Evolutionary conservation across 2,113 vertebrate species (phyloP), one percentile per base, ranked within the genome.

Genomic region (Heterotis niloticus): DNA sequence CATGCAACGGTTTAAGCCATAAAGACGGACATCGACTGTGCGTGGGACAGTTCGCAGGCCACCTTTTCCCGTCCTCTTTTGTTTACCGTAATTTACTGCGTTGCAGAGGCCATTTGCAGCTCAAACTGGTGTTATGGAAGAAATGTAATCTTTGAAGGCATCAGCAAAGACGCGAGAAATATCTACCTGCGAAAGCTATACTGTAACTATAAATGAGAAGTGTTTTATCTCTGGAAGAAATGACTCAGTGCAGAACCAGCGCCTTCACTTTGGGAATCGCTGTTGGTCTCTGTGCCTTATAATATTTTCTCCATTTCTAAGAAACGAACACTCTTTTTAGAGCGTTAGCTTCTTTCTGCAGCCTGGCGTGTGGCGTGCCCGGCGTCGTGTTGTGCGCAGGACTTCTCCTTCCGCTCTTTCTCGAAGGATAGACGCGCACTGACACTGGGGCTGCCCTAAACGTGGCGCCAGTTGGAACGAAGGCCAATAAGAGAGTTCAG

Each of bases 161-260:
- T 75, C 12, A 78, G 84, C 80, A 80, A 85, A 91, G 89, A 87
- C 85, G 85, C 88, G 91, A 92, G 87, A 94, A 92, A 92, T 90
- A 93, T 90, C 90, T 88, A 80, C 77, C 83, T 88, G 91, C 85
- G 90, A 88, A 86, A 85, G 89, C 89, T 85, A 89, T 95, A 92
- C 89, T 85, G 89, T 95, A 92, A 93, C 93, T 94, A 93, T 90
- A 84, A 92, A 88, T 91, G 81, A 86, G 90, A 93, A 90, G 91
- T 70, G 81, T 88, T 87, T 44, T 44, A 44, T 90, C 80, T 88
- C 89, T 89, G 88, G 85, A 87, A 86, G 82, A 92, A 91, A 91
- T 86, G 85, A 82, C 80, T 87, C 86, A 92, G 85, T 89, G 88
- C 91, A 92, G 89, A 84, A 79, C 80, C 93, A 90, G 91, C 88